Conservation (phyloP, 2,113 vertebrate species). For the Pituophis catenifer region DNA sequence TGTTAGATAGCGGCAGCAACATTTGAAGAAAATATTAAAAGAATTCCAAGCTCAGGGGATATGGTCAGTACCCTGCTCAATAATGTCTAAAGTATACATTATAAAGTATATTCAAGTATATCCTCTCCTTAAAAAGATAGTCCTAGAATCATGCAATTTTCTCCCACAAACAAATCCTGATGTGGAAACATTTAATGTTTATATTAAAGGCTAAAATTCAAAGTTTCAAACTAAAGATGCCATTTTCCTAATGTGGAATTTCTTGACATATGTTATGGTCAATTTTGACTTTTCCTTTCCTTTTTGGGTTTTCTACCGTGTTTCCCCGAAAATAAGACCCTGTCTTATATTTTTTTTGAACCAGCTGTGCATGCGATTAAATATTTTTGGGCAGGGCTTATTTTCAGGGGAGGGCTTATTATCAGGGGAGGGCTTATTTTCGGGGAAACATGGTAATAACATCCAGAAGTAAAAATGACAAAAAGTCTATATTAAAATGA, state of each 20-base stretch:
- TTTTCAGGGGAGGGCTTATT: no score
- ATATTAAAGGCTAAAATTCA: conserved; percentile 23
- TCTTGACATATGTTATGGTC: not conserved
- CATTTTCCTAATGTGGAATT: not conserved
- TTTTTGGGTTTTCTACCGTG: not conserved
- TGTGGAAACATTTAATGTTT: conserved; percentile 53
- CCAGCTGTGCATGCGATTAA: no score
- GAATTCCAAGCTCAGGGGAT: not conserved
- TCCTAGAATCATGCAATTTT: not conserved
- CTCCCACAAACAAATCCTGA: conserved; percentile 48
- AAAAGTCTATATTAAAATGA: not conserved
- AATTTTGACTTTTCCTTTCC: not conserved
- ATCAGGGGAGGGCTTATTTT: no score
- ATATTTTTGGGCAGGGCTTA: no score
- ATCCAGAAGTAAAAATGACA: not conserved
- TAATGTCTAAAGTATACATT: not conserved
- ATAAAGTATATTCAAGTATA: not conserved
- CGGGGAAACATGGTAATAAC: not conserved
- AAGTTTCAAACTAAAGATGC: not conserved
- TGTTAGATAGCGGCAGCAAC: not conserved
- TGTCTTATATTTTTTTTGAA: no score
- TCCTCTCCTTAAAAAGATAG: not conserved
- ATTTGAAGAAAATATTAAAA: not conserved
- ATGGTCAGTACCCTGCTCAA: not conserved
- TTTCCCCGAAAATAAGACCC: no score